Conservation (phyloP, 2,113 vertebrate species). For the Panurus biarmicus region DNA sequence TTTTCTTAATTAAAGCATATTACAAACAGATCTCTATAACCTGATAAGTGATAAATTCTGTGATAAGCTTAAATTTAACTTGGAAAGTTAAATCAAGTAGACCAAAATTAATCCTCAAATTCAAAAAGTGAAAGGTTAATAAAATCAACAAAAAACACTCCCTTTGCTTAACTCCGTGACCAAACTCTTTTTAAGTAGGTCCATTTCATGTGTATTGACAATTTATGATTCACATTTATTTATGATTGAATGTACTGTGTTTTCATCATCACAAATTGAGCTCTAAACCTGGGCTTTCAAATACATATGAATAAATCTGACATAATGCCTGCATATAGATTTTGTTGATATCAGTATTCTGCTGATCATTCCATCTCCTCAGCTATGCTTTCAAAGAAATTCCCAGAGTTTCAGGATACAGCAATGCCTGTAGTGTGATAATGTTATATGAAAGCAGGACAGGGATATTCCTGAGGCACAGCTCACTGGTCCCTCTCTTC, state of each 20-base stretch:
- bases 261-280: neutral
- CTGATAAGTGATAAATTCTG: neutral
- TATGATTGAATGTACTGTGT: neutral
- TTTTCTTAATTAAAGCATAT: neutral
- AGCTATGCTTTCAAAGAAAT: neutral
- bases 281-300: neutral
- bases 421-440: neutral
- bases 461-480: neutral
- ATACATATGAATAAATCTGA: neutral
- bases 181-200: neutral
- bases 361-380: neutral
- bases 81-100: neutral
- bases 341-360: neutral
- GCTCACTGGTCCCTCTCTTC: neutral
- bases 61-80: neutral
- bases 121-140: neutral
- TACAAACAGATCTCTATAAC: neutral
- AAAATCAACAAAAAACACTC: neutral
- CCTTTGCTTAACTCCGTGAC: neutral
- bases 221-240: neutral
- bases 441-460: neutral
- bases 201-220: neutral
- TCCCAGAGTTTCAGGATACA: neutral
- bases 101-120: neutral
- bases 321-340: neutral